A percentile compares a stretch with the other conserved stretches of the same genome.
phyloP scores from a whole-genome alignment of 2,113 vertebrate genomes.

The Pan troglodytes region NHGRI_mPanTro3-v2.1_pri NC_072407.2:118410001-118410500 shows the following conservation, averaged over 20 bases:
- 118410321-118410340: not conserved
- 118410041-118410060: not conserved
- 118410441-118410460: not conserved
- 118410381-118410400: not conserved
- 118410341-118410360: not conserved
- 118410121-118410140: not conserved
- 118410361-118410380: not conserved
- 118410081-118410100: not conserved
- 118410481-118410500: not conserved
- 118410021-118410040: not conserved
- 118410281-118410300: fast-evolving
- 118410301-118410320: not conserved
- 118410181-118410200: not conserved
- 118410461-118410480: not conserved
- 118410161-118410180: not conserved
- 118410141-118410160: not conserved
- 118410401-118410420: not conserved
- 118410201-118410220: not conserved
- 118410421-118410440: not conserved
- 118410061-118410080: not conserved
- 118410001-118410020: not conserved
- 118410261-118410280: not conserved
- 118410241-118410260: too few relatives aligned
- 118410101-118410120: not conserved
- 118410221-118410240: not conserved